phyloP scores from a whole-genome alignment of 2,888 invertebrate species.

The Xylota segnis region DNA sequence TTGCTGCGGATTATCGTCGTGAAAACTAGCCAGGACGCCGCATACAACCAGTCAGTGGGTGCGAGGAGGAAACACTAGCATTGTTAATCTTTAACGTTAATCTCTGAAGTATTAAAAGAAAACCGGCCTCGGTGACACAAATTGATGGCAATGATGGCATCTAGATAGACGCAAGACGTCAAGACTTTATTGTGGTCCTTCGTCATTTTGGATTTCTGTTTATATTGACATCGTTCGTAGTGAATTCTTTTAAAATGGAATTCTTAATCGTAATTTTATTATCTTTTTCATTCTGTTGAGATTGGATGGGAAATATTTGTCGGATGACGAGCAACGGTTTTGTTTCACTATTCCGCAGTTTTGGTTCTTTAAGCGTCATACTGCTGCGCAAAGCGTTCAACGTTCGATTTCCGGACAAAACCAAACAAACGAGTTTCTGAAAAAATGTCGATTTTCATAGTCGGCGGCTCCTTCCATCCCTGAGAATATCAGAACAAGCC shows the following conservation, averaged over 20 bases:
- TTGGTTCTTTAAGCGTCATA: no score
- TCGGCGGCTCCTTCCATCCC: no score
- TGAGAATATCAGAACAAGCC: no score
- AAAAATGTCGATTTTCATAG: no score
- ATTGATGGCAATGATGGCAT: not conserved
- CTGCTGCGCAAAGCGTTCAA: no score
- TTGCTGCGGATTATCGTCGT: not conserved
- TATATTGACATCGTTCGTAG: no score
- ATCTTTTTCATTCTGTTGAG: not conserved
- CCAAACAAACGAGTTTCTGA: no score
- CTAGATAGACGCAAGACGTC: no score
- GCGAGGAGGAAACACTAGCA: not conserved
- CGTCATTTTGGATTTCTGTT: not conserved
- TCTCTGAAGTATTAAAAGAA: not conserved
- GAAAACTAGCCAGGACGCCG: no score
- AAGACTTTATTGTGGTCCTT: conserved; percentile 1
- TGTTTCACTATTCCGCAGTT: not conserved
- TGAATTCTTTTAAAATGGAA: not conserved
- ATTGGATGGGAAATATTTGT: not conserved
- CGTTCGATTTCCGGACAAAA: no score
- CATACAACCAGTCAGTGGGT: not conserved
- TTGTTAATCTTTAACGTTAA: not conserved
- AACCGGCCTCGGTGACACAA: not conserved
- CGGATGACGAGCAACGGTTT: not conserved
- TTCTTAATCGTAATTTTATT: not conserved